phyloP scores from a whole-genome alignment of 2,888 invertebrate genomes.

The Germaria angustata region DNA sequence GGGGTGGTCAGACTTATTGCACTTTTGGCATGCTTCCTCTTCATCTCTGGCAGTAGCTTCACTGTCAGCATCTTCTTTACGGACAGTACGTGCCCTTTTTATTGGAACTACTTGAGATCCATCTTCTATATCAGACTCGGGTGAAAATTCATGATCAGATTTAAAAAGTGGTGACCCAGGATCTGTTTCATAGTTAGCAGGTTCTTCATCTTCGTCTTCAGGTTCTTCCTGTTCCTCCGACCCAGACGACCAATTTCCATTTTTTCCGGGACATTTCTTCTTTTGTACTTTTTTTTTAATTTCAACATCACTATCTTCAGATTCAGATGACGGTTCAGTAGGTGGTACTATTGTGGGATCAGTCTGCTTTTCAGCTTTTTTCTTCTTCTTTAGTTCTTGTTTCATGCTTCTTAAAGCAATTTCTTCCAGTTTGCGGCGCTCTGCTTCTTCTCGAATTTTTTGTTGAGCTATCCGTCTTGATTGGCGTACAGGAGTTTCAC shows the following conservation, averaged over 20 bases:
- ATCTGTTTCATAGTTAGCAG: constrained; percentile 81
- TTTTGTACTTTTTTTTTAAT: constrained; percentile 78
- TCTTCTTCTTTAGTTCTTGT: constrained; percentile 83
- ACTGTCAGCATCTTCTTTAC: constrained; percentile 84
- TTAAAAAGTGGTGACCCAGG: constrained; percentile 83
- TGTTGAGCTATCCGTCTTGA: constrained; percentile 92
- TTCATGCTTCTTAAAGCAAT: constrained; percentile 85
- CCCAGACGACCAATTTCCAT: constrained; percentile 78
- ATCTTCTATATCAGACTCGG: constrained; percentile 91
- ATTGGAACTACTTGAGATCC: constrained; percentile 85
- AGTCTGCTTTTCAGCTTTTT: constrained; percentile 78
- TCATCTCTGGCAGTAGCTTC: constrained; percentile 65
- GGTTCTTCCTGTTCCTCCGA: constrained; percentile 80
- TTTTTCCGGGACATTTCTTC: constrained; percentile 77
- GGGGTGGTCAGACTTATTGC: constrained; percentile 94
- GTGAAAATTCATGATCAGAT: constrained; percentile 96
- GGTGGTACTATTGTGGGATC: constrained; percentile 76
- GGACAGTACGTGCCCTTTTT: constrained; percentile 90
- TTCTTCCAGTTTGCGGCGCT: constrained; percentile 87
- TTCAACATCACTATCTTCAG: constrained; percentile 76
- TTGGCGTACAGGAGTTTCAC: constrained; percentile 83
- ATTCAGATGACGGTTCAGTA: constrained; percentile 73
- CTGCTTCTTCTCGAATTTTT: constrained; percentile 92
- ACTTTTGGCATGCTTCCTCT: constrained; percentile 91
- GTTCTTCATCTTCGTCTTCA: constrained; percentile 81